Evolutionary conservation across 1,140 invertebrate genomes (phyloP).

Genomic region (Ladona fulva): DNA sequence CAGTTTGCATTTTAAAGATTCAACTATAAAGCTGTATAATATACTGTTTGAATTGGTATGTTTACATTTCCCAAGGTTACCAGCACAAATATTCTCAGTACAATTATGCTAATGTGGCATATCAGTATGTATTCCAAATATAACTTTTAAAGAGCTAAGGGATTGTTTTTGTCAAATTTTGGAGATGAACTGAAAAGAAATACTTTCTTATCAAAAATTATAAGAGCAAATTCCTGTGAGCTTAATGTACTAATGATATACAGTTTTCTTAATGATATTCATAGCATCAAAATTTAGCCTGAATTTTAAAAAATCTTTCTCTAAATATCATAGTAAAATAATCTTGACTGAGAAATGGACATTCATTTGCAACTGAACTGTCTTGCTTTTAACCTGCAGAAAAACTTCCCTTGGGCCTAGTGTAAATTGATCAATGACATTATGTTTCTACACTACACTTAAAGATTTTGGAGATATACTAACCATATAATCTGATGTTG

Average conservation of each 20-base stretch:
- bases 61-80: neutral
- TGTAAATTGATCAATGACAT: neutral
- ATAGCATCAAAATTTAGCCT: neutral
- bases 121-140: neutral
- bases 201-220: neutral
- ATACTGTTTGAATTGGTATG: neutral
- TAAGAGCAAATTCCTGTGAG: neutral
- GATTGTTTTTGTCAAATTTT: neutral
- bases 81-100: neutral
- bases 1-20: neutral
- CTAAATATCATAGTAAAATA: neutral
- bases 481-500: too few species aligned
- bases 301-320: neutral
- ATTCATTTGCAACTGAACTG: neutral
- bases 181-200: neutral
- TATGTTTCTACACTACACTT: too few species aligned
- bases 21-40: neutral
- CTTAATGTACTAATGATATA: neutral
- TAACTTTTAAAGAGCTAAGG: neutral
- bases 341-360: neutral
- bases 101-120: neutral
- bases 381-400: neutral
- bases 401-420: neutral
- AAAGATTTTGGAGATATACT: too few species aligned
- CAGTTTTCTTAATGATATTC: neutral